A percentile compares a stretch with the other conserved stretches of the same genome.
phyloP scores from a whole-genome alignment of 1,140 invertebrate genomes.

The Drosophila willistoni region DNA sequence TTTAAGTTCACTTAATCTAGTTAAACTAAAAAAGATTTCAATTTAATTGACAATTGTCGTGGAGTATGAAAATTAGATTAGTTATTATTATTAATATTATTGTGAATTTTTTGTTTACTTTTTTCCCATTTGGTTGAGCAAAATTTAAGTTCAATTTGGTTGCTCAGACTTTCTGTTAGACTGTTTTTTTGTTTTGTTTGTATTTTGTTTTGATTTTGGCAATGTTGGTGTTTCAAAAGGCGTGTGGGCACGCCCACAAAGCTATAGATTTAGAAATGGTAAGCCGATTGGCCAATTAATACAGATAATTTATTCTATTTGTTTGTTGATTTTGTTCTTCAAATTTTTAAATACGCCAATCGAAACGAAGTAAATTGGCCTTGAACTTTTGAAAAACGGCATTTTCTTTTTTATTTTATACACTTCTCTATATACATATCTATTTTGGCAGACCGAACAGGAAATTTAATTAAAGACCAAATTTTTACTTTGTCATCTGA shows the following conservation, averaged over 20 bases:
- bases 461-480: conserved; percentile 62
- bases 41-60: too few species aligned
- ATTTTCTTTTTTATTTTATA: conserved; percentile 34
- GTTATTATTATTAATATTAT: conserved; percentile 36
- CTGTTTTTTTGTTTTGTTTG: neutral
- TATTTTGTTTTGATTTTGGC: conserved; percentile 37
- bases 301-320: conserved; percentile 41
- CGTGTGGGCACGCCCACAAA: conserved; percentile 39
- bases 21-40: neutral
- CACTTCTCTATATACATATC: conserved; percentile 9
- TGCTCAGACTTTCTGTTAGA: conserved; percentile 26
- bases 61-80: conserved; percentile 16
- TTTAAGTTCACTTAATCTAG: too few species aligned
- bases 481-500: conserved; percentile 35
- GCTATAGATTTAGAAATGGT: conserved; percentile 10
- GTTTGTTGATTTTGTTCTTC: neutral
- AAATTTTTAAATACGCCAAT: conserved; percentile 61
- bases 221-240: conserved; percentile 45
- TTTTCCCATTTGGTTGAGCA: too few species aligned
- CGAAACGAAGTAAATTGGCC: conserved; percentile 59
- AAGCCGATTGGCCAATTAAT: conserved; percentile 27
- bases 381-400: conserved; percentile 55
- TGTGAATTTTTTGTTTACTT: conserved; percentile 33
- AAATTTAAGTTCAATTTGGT: neutral
- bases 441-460: conserved; percentile 61